Evolutionary conservation across 2,797 vertebrate genomes (phyloP).

Genomic region (Sus cebifrons): DNA sequence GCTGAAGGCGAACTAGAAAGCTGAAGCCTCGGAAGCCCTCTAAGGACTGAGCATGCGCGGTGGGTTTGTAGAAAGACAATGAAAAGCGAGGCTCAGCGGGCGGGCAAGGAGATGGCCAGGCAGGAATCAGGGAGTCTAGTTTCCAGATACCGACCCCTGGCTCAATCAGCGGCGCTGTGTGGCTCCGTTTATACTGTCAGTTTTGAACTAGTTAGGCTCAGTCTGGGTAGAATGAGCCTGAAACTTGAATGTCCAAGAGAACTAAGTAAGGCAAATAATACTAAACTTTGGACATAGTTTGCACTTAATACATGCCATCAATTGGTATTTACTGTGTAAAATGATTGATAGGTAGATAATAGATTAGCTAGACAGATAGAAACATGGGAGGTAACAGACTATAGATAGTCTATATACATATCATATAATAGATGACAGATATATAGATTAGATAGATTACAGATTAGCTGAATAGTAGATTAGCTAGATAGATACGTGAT

Average conservation of each 20-base stretch:
- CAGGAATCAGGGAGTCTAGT: not conserved
- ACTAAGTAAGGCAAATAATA: not conserved
- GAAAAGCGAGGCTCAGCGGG: not conserved
- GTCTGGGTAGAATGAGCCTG: not conserved
- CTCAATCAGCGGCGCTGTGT: not conserved
- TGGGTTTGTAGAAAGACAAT: not conserved
- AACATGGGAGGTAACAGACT: not conserved
- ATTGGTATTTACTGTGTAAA: not conserved
- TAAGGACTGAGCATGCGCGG: not conserved
- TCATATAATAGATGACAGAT: not conserved
- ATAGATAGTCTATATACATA: not conserved
- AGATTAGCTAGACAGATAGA: not conserved
- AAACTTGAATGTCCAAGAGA: not conserved
- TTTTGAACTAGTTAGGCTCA: not conserved
- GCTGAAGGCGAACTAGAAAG: not conserved
- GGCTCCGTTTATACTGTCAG: not conserved
- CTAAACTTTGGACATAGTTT: conserved; percentile 1
- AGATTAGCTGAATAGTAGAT: not conserved
- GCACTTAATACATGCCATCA: not conserved
- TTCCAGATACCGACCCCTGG: not conserved
- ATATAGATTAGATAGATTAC: not conserved
- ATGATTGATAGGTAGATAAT: not conserved
- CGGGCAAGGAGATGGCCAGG: not conserved
- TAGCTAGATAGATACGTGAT: too few species aligned
- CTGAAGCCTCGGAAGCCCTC: not conserved